A percentile compares a stretch with the other conserved stretches of the same genome.
phyloP scores from a whole-genome alignment of 2,888 invertebrate species.

The Phengaris arion region DNA sequence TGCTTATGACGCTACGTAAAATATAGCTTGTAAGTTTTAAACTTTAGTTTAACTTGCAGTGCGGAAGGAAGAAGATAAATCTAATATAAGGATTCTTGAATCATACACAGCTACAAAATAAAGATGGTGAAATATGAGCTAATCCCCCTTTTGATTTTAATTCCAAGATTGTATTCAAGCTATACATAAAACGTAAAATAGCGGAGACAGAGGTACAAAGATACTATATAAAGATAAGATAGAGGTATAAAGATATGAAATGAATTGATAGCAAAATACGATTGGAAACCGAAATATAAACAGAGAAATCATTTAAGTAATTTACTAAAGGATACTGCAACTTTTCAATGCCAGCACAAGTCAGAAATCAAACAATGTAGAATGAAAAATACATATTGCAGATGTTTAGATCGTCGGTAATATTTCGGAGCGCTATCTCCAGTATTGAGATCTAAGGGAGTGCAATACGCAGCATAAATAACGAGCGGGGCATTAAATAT shows the following conservation, averaged over 20 bases:
- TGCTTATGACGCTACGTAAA: constrained; percentile 27
- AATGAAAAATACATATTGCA: constrained; percentile 34
- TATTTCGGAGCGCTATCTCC: constrained; percentile 49
- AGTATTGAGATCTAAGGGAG: constrained; percentile 66
- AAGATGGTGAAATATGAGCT: not conserved
- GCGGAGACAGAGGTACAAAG: too few species aligned
- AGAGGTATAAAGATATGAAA: too few species aligned
- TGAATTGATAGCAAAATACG: not conserved
- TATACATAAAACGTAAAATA: not conserved
- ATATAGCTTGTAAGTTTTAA: constrained; percentile 21
- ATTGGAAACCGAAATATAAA: not conserved
- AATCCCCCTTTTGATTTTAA: not conserved
- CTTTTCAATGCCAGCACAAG: not conserved
- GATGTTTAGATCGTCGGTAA: constrained; percentile 41
- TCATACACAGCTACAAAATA: not conserved
- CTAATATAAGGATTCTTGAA: not conserved
- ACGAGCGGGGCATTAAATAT: constrained; percentile 56
- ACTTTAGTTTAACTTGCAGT: constrained; percentile 28
- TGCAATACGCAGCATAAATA: constrained; percentile 53
- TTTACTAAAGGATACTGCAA: not conserved
- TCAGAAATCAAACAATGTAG: not conserved
- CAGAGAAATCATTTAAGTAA: not conserved
- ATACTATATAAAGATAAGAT: too few species aligned
- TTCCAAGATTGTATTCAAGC: not conserved
- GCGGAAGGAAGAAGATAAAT: constrained; percentile 17